Percentiles rank a stretch among this genome's conserved stretches.
phyloP scores from a whole-genome alignment of 1,140 invertebrate species.

The Nymphalis io region DNA sequence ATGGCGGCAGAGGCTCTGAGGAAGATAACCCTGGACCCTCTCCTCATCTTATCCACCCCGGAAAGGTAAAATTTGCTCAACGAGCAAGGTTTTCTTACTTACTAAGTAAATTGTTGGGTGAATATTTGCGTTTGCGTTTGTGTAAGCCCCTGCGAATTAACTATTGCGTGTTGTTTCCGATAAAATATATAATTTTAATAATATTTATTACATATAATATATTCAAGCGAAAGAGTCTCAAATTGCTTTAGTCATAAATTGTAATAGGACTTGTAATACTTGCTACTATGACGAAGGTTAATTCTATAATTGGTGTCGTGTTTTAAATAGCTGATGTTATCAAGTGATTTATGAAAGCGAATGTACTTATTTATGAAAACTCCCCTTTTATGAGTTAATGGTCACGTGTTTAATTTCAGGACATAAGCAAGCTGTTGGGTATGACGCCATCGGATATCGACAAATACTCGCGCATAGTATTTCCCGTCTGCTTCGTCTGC shows the following conservation, averaged over 20 bases:
- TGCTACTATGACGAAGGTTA: conserved; percentile 13
- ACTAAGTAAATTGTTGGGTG: conserved; percentile 12
- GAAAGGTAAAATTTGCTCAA: conserved; percentile 82
- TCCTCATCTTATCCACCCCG: conserved; percentile 88
- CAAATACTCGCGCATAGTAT: conserved; percentile 97
- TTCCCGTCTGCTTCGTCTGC: conserved; percentile 97
- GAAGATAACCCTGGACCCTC: conserved; percentile 85
- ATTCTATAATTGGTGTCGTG: conserved; percentile 21
- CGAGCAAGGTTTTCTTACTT: neutral
- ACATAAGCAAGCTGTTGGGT: conserved; percentile 93
- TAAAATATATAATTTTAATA: neutral
- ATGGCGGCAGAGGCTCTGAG: conserved; percentile 85
- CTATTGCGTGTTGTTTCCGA: conserved; percentile 25
- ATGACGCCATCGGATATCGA: conserved; percentile 97
- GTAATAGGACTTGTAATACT: neutral
- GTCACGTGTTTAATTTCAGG: conserved; percentile 83
- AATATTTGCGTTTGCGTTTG: conserved; percentile 25
- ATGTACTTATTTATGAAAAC: neutral
- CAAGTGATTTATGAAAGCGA: conserved; percentile 20
- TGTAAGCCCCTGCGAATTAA: conserved; percentile 36
- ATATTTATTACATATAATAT: conserved; percentile 15
- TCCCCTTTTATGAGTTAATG: conserved; percentile 70
- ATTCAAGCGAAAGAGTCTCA: conserved; percentile 2
- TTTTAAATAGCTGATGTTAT: conserved; percentile 23
- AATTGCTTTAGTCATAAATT: conserved; percentile 6